Evolutionary conservation across 92 coral and sea anemone genomes (phyloP).

Genomic region (Metridium senile): DNA sequence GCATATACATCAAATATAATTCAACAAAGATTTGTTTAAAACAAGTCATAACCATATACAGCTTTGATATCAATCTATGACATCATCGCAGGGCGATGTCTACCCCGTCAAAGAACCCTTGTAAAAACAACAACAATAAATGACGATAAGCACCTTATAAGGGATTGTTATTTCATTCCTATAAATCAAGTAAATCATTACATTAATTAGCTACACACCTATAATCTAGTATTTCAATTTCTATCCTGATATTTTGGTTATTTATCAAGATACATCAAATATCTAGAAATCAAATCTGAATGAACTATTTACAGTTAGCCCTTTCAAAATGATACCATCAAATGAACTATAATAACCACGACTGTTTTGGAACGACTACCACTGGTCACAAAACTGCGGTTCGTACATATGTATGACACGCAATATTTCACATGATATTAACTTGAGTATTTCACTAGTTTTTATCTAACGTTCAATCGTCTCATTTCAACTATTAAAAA

Average conservation of each 20-base stretch:
- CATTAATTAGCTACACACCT: background rate
- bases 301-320: constrained; percentile 17
- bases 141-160: background rate
- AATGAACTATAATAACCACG: background rate
- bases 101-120: background rate
- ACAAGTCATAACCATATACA: background rate
- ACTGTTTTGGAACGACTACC: background rate
- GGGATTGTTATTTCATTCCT: constrained; percentile 4
- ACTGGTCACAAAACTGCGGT: background rate
- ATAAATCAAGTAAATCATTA: constrained; percentile 1
- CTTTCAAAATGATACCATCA: background rate
- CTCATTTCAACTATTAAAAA: background rate
- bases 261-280: background rate
- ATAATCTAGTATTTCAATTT: background rate
- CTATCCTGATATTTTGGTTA: background rate
- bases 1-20: background rate
- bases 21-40: background rate
- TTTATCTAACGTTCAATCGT: too few relatives aligned
- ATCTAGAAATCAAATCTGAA: background rate
- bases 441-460: background rate
- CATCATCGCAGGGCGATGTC: background rate
- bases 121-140: background rate
- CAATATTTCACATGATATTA: background rate
- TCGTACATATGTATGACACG: background rate
- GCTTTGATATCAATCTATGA: background rate